Base-by-base conservation (phyloP, 2,113 vertebrate species). In the Hydrolagus affinis region DNA sequence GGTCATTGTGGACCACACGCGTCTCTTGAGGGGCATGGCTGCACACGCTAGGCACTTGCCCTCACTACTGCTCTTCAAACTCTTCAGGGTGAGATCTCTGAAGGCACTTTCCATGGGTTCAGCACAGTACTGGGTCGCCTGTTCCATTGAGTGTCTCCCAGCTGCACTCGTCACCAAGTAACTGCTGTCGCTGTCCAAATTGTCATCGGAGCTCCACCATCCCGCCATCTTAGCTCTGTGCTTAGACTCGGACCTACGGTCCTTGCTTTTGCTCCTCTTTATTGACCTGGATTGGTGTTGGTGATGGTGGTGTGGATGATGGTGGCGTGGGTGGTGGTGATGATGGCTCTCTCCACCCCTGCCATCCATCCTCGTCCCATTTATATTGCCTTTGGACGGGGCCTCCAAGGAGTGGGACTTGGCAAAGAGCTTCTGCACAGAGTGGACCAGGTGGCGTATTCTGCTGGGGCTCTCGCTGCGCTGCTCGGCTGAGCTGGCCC, bases 201-300 rank as follows among this genome's bases (percentile, higher is more conserved):
- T 99, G 91, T 99, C 98, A 0, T 99, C 98, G 0, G 98, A 99
- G 91, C 98, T 99, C 98, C 98, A 99, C 98, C 98, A 99, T 87
- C 98, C 98, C 21, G 96, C 92, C 11, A 95, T 93, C 91, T 96
- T 94, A 93, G 95, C 93, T 85, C 96, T 96, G 86, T 98, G 97
- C 75, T 96, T 94, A 23, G 68, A 70, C 10, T 95, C 96, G 90
- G 88, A 94, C 92, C 92, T 95, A 87, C 91, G 94, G 89, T 90
- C 97, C 91, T 74, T 96, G 95, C 94, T 99, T 94, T 91, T 98
- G 95, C 87, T 98, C 92, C 94, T 96, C 93, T 96, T 98, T 95
- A 89, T 92, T 32, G 91, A 97, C 91, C 93, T 92, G 70, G 90
- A 95, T 92, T 92, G 96, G 94, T 93, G 97, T 94, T 95, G 92